Base-by-base conservation (phyloP, 2,113 vertebrate species). In the Nymphicus hollandicus region DNA sequence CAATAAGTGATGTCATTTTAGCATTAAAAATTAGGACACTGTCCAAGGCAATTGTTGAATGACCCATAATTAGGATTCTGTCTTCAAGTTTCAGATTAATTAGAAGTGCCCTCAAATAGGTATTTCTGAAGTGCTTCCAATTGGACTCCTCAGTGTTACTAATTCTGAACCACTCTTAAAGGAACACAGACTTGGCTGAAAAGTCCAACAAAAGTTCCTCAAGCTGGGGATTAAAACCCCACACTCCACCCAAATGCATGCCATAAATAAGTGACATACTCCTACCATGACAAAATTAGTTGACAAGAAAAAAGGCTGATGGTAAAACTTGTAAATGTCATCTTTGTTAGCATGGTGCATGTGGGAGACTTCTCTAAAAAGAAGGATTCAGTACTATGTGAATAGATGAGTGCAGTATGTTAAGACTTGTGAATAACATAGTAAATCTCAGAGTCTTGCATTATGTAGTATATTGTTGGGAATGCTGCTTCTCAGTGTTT, bases 241-340 rank as follows among this genome's bases (percentile, higher is more conserved):
- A 2, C 76, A 28, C 44, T 84, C 91, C 93, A 92, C 93, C 71
- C 92, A 96, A 94, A 61, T 81, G 77, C 84, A 0, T 95, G 50
- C 94, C 91, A 85, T 88, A 93, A 96, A 97, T 97, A 97, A 95
- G 17, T 85, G 83, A 70, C 89, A 88, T 94, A 93, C 95, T 93
- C 93, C 91, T 65, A 97, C 95, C 39, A 11, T 18, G 55, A 63
- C 82, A 65, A 85, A 88, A 84, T 72, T 61, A 94, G 81, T 93
- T 71, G 81, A 74, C 35, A 33, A 78, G 46, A 80, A 86, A 91
- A 90, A 92, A 91, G 87, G 46, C 89, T 89, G 6, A n/a, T 82
- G 69, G 39, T 77, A 14, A 65, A 89, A 78, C 43, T 89, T 0
- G 0, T 63, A 85, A 97, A 96, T 96, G 95, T 92, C 88, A 81